Base-by-base conservation (phyloP, 2,888 invertebrate species). In the Campopleginae sp. region DNA sequence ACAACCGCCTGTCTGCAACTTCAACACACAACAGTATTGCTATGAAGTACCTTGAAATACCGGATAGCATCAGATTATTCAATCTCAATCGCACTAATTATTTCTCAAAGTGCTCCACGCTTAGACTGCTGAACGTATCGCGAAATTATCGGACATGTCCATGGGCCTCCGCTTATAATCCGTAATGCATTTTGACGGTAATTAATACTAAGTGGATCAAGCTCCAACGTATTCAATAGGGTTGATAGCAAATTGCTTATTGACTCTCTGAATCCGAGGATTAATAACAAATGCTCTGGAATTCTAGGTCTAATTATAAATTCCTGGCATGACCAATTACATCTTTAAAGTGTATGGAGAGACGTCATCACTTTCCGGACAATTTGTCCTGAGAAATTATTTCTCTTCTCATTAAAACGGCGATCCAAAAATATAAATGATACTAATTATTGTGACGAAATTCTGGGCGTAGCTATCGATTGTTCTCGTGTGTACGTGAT, bases 141-240 rank as follows among this genome's bases (percentile, higher is more conserved):
- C 38, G 27, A 48, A 27, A 80, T 72, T 65, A 71, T 71, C 61
- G 42, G 70, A 63, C 33, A 65, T 33, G 63, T 65, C 1, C 65
- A 61, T 54, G 38, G 42, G 27, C 31, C 51, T 58, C 12, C 19
- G n/a, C 19, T 31, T n/a, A 19, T 44, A 27, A 75, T 75, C 48
- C 23, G 23, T 79, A 70, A 75, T 79, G 78, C 46, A 63, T 51
- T 75, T 85, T 79, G 82, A 82, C 82, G 82, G 65, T 82, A 79
- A 85, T 85, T 85, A 85, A 85, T 82, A 79, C 75, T 58, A 75
- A 85, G 71, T 65, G 68, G 65, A 75, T 85, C 82, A 82, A 70
- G 27, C 68, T 74, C 33, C 38, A n/a, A n/a, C 23, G 14, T 31
- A 23, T 66, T 12, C 19, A 46, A 44, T 48, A 44, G 78, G 42